Conservation (phyloP, 1,140 invertebrate genomes). For the Andricus grossulariae region DNA sequence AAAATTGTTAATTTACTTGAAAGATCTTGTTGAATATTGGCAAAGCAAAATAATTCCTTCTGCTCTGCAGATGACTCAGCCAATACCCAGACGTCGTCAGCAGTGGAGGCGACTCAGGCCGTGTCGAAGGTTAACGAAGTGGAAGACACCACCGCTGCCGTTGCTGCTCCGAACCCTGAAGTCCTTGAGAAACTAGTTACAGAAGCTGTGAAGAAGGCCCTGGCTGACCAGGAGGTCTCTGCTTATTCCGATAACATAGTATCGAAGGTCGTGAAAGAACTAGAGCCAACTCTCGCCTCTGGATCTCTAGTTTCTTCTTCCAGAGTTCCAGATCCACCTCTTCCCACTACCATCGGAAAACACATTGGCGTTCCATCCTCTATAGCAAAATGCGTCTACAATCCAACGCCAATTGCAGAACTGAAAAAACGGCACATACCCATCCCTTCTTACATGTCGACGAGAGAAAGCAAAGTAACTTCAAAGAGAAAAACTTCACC, state of each 20-base stretch:
- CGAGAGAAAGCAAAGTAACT: slow-evolving; percentile 68
- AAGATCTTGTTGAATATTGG: background rate
- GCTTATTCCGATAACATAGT: slow-evolving; percentile 71
- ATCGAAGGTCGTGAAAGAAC: slow-evolving; percentile 70
- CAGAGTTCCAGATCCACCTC: slow-evolving; percentile 52
- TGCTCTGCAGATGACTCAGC: slow-evolving; percentile 51
- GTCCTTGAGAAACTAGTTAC: slow-evolving; percentile 73
- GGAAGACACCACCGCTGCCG: slow-evolving; percentile 26
- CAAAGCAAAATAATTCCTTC: background rate
- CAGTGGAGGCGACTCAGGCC: slow-evolving; percentile 38
- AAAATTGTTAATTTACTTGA: background rate
- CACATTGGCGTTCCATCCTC: slow-evolving; percentile 44
- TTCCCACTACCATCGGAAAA: slow-evolving; percentile 33
- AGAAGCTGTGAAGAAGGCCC: slow-evolving; percentile 75
- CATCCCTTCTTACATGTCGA: slow-evolving; percentile 70
- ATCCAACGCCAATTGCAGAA: slow-evolving; percentile 80
- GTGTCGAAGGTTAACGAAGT: slow-evolving; percentile 42
- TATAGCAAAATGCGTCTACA: slow-evolving; percentile 71
- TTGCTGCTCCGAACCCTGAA: slow-evolving; percentile 52
- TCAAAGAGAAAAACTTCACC: slow-evolving; percentile 69
- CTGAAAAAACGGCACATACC: slow-evolving; percentile 77
- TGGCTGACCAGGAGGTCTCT: slow-evolving; percentile 68
- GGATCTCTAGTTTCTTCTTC: slow-evolving; percentile 44
- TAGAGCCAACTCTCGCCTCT: slow-evolving; percentile 66
- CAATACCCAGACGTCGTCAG: slow-evolving; percentile 36